These are phyloP conservation scores for Corynorhinus townsendii DNA, from an alignment of 2,113 vertebrate species.

Conservation along the genomic window DNA sequence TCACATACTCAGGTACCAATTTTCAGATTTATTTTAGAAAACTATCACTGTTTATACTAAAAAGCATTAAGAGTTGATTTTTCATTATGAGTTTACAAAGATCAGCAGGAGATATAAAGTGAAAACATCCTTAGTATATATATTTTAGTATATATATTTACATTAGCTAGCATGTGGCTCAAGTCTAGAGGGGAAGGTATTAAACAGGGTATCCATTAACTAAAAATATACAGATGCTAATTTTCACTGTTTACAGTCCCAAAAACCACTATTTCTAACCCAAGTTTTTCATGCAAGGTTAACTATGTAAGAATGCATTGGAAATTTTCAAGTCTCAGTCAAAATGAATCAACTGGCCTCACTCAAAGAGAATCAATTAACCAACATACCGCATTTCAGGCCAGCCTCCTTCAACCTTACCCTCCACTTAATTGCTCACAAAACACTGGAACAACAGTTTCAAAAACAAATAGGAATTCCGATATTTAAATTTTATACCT, in stretches of 20 bases:
- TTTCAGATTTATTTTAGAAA: constrained; percentile 41
- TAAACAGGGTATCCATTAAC: neutral
- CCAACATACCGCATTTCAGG: neutral
- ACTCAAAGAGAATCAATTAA: neutral
- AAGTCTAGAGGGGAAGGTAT: neutral
- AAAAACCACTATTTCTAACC: constrained; percentile 9
- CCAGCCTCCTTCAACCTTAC: neutral
- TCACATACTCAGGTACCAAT: constrained; percentile 38
- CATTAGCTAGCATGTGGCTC: neutral
- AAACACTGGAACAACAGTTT: neutral
- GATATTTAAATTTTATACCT: neutral
- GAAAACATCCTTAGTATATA: neutral
- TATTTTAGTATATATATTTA: neutral
- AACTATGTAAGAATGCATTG: neutral
- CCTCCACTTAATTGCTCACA: neutral
- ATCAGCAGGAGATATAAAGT: neutral
- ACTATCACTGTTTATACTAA: constrained; percentile 12
- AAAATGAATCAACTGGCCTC: neutral
- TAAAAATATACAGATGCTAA: neutral
- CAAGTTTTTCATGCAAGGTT: neutral
- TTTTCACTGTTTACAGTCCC: neutral
- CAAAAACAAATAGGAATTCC: neutral
- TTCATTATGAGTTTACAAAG: constrained; percentile 22
- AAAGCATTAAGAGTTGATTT: neutral
- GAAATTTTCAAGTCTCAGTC: neutral